These are phyloP conservation scores for Drosophila neocordata DNA, from an alignment of 1,140 invertebrate genomes.

Conservation along the genomic window DNA sequence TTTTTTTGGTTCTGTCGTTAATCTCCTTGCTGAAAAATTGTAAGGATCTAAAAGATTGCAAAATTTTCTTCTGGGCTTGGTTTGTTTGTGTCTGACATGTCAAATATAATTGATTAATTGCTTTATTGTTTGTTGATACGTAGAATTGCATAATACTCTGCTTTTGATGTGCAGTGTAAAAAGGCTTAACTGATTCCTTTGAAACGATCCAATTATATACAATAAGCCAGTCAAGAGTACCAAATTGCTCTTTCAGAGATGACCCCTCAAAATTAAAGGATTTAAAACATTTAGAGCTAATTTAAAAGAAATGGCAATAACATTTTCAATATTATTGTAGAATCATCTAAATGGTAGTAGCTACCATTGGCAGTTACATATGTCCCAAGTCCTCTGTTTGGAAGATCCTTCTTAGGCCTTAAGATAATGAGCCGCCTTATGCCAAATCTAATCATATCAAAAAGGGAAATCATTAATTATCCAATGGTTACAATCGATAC, in stretches of 20 bases:
- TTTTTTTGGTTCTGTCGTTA: too few relatives aligned
- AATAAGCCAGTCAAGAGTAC: not conserved
- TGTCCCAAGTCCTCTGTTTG: too few relatives aligned
- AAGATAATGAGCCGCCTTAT: too few relatives aligned
- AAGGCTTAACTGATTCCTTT: constrained; percentile 30
- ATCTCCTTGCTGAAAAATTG: constrained; percentile 77
- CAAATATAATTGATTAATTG: constrained; percentile 80
- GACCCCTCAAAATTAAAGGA: too few relatives aligned
- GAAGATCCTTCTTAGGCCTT: too few relatives aligned
- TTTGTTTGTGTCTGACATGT: constrained; percentile 55
- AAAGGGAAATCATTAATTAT: not conserved
- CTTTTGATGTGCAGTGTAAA: not conserved
- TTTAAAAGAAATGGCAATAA: too few relatives aligned
- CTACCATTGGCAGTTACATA: too few relatives aligned
- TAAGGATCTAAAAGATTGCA: constrained; percentile 20
- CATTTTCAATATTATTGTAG: too few relatives aligned
- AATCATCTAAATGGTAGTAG: too few relatives aligned
- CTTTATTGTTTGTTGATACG: constrained; percentile 54
- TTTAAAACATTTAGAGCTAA: not conserved
- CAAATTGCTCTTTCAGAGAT: too few relatives aligned
- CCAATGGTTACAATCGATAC: not conserved
- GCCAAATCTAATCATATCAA: too few relatives aligned
- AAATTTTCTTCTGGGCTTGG: constrained; percentile 36
- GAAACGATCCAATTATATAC: constrained; percentile 38
- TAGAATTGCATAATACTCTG: constrained; percentile 36